A percentile compares a stretch with the other conserved stretches of the same genome.
Evolutionary conservation across 2,888 invertebrate species (phyloP).

Genomic region (Isotomurus palustris): DNA sequence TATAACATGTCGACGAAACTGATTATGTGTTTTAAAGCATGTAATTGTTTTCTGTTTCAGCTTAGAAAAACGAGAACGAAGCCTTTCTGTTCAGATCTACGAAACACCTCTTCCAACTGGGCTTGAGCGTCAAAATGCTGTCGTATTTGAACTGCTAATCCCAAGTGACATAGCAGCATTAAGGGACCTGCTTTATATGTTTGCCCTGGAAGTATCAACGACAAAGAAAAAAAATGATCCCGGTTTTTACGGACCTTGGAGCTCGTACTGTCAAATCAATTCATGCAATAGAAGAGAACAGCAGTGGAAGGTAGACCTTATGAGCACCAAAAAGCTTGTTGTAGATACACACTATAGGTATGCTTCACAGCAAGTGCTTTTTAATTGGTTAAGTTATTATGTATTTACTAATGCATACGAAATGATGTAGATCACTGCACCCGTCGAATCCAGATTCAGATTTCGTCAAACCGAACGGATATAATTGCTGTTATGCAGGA

Average conservation of each 20-base stretch:
- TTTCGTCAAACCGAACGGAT: conserved; percentile 8
- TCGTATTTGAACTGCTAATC: conserved; percentile 12
- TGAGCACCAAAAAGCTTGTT: conserved; percentile 6
- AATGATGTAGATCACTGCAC: too few species aligned
- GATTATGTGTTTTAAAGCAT: not conserved
- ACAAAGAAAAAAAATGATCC: not conserved
- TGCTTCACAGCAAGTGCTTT: too few species aligned
- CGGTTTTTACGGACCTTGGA: conserved; percentile 11
- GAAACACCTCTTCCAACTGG: conserved; percentile 9
- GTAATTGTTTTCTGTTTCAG: too few species aligned
- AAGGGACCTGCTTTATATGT: conserved; percentile 8
- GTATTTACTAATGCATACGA: too few species aligned
- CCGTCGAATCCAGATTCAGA: conserved; percentile 10
- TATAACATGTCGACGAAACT: too few species aligned
- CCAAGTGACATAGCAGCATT: conserved; percentile 10
- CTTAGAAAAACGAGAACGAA: conserved; percentile 4
- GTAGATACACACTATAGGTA: conserved; percentile 6
- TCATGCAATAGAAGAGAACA: not conserved
- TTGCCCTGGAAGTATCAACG: not conserved
- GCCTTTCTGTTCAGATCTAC: not conserved
- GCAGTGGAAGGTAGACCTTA: conserved; percentile 5
- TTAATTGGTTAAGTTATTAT: too few species aligned
- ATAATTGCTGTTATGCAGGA: conserved; percentile 7
- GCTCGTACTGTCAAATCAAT: not conserved
- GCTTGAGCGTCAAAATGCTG: not conserved